Evolutionary conservation across 1,140 invertebrate species (phyloP), one percentile per base, ranked within the genome.

Genomic region (Nephotettix cincticeps): DNA sequence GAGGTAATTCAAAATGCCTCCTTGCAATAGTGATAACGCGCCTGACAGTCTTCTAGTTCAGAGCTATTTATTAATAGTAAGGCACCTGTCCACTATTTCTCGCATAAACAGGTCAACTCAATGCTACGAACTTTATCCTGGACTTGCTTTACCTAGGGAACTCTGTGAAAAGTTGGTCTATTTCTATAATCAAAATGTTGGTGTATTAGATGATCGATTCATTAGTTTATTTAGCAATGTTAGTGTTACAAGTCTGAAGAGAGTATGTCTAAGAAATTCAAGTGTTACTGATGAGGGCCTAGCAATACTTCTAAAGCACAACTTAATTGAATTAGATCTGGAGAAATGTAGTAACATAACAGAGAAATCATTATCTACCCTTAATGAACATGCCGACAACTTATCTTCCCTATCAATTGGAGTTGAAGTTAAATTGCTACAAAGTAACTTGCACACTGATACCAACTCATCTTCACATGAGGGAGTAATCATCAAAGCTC

Each of bases 221-320:
- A 85, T 92, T 2, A 84, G 87, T 72, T 83, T 94, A 71, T 94
- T 95, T 77, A 81, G 84, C 73, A 88, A 94, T 79, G 82, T 82
- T 9, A 77, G 79, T 0, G 82, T 83, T 13, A 93, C 92, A 0
- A 86, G 89, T 68, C 81, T 96, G 1, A 88, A 88, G 75, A 81
- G 85, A 51, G 86, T 95, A 1, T 86, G 86, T 75, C 81, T 96
- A 70, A 81, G 86, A 58, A 87, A 91, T 75, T 88, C 89, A n/a
- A 83, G 84, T 11, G 84, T 96, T 17, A 88, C 87, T 13, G 89
- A 93, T 77, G 80, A 84, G 51, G 87, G 89, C n/a, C 80, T 95
- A 3, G 79, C 84, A 66, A 85, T 86, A 19, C 78, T 96, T 27
- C 81, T 90, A 76, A 83, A 82, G 19, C 93, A 96, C 78, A 86